A percentile compares a stretch with the other conserved stretches of the same genome.
These are phyloP conservation scores for Papilio aristodemus DNA, from an alignment of 1,140 invertebrate genomes.

Conservation along the genomic window DNA sequence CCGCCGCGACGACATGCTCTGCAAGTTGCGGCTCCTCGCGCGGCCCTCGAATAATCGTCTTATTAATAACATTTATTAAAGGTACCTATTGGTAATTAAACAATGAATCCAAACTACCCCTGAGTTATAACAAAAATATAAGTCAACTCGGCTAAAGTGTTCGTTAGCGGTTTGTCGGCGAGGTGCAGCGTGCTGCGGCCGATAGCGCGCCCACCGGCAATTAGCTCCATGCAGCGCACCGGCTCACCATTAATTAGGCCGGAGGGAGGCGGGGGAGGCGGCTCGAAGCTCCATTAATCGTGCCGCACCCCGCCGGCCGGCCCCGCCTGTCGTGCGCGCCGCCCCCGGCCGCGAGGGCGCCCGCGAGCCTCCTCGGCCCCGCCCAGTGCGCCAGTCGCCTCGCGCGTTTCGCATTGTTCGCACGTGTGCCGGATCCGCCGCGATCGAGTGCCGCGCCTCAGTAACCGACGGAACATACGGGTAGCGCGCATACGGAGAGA, in stretches of 20 bases:
- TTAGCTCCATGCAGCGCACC: neutral
- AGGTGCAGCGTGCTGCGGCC: neutral
- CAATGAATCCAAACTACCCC: no score
- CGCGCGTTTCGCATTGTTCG: constrained; percentile 15
- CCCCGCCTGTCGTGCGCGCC: neutral
- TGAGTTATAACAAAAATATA: no score
- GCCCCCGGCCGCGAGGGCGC: no score
- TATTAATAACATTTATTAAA: no score
- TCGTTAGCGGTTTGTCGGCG: neutral
- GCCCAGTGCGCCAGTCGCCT: constrained; percentile 8
- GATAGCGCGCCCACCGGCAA: neutral
- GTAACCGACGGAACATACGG: neutral
- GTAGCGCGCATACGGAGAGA: neutral
- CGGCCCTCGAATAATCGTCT: no score
- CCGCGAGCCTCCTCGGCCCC: neutral
- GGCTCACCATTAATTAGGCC: no score
- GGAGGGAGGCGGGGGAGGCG: no score
- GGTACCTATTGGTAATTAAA: no score
- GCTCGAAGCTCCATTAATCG: no score
- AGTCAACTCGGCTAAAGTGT: no score
- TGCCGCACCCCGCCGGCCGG: no score
- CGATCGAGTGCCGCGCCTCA: neutral
- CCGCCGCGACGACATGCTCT: neutral
- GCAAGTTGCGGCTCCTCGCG: no score
- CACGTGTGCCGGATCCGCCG: neutral